Evolutionary conservation across 2,797 vertebrate genomes (phyloP), one percentile per base, ranked within the genome.

Genomic region (Oreortyx pictus): DNA sequence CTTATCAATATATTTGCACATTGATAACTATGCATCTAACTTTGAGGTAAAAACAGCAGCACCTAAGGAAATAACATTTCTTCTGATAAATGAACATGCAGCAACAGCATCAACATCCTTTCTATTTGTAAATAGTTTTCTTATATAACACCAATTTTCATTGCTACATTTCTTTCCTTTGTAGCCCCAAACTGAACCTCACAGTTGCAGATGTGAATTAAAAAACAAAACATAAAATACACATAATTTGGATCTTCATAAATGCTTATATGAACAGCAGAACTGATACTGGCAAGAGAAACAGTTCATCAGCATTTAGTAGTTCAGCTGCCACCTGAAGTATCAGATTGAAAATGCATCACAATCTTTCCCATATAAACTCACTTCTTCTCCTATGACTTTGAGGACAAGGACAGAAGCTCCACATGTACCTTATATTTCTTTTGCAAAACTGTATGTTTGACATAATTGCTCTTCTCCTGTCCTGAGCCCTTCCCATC

Each of bases 281-380:
- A 68, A n/a, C 70, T 70, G 43, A 18, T 71, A 61, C 65, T 85
- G 39, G 14, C 31, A 77, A 88, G 2, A 84, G 35, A 76, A 82
- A 88, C 91, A 92, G 91, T 91, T 95, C 3, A 95, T 94, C 68
- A 85, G 47, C 61, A 86, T 78, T 78, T 77, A 87, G 67, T 50
- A 66, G 43, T 86, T 89, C 83, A 94, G 19, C 3, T 86, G 73
- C 74, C 92, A 87, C 67, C 39, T 93, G 60, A 93, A 88, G 78
- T 84, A 86, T 81, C 57, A 76, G 70, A 73, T 66, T n/a, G 6
- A 72, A 82, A 91, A 76, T 20, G 4, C 10, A 31, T 14, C 52
- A 7, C 11, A 89, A 29, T 4, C 67, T 67, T 18, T 90, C 27
- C 61, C 56, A 35, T 7, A 68, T 31, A 77, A 74, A 60, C 23